These are phyloP conservation scores for Elysia chlorotica DNA, from an alignment of 1,140 invertebrate genomes.

Conservation along the genomic window DNA sequence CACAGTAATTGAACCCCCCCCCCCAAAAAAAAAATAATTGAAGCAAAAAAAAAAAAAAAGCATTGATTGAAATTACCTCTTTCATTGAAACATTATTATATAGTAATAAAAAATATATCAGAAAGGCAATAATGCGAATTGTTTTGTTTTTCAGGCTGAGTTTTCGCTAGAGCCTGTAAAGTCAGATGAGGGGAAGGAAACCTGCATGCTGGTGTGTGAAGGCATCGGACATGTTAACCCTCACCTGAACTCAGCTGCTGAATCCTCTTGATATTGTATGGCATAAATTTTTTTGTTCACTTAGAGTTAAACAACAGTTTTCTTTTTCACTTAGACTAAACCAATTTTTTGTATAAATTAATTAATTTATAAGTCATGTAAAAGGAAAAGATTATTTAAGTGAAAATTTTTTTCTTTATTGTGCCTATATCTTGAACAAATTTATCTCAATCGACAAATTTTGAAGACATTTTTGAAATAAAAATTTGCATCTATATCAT, in stretches of 20 bases:
- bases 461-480: background rate
- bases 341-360: background rate
- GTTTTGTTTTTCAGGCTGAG: conserved; percentile 58
- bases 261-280: background rate
- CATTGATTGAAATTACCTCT: background rate
- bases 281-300: background rate
- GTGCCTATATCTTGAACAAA: background rate
- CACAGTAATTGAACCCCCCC: background rate
- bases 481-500: background rate
- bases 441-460: background rate
- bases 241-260: background rate
- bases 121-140: background rate
- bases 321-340: background rate
- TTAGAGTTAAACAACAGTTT: background rate
- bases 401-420: background rate
- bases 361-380: background rate
- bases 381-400: too few species aligned
- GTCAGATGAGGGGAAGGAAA: conserved; percentile 46
- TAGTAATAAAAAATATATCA: background rate
- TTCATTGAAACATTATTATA: background rate
- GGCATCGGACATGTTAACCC: conserved; percentile 58
- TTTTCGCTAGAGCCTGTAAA: conserved; percentile 59
- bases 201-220: conserved; percentile 62
- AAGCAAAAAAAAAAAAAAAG: background rate
- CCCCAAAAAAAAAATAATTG: too few species aligned